These are phyloP conservation scores for Dendrocopos noguchii DNA, from an alignment of 2,113 vertebrate genomes.

Conservation along the genomic window DNA sequence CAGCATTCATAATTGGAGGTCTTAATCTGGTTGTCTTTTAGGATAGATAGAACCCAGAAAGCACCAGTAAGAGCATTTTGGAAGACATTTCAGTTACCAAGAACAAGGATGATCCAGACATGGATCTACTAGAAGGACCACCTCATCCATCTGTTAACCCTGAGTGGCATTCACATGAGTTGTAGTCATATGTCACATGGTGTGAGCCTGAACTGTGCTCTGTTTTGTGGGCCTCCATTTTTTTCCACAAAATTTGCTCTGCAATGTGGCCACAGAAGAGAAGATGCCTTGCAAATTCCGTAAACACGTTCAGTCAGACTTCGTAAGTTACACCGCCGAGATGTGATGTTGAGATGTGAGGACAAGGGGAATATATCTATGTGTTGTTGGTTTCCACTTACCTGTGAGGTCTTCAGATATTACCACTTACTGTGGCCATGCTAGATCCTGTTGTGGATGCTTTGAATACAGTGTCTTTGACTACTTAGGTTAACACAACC, in stretches of 20 bases:
- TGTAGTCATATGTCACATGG: neutral
- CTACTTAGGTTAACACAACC: neutral
- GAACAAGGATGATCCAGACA: neutral
- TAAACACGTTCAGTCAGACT: neutral
- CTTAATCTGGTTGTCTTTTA: neutral
- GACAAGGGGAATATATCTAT: neutral
- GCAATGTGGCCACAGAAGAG: neutral
- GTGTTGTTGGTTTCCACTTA: neutral
- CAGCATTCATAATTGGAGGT: neutral
- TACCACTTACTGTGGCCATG: neutral
- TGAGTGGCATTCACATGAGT: neutral
- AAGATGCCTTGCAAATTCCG: neutral
- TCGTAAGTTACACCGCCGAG: neutral
- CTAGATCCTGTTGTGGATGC: neutral
- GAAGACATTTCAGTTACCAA: neutral
- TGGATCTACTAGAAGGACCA: neutral
- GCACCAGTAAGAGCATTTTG: neutral
- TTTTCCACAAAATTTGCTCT: neutral
- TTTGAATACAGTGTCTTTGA: neutral
- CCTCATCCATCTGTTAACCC: neutral
- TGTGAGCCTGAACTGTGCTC: neutral
- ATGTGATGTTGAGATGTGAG: neutral
- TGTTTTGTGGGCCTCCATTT: neutral
- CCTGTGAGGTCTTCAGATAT: neutral
- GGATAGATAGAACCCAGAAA: neutral